phyloP scores from a whole-genome alignment of 2,797 vertebrate species.

The Macrochelys suwanniensis region DNA sequence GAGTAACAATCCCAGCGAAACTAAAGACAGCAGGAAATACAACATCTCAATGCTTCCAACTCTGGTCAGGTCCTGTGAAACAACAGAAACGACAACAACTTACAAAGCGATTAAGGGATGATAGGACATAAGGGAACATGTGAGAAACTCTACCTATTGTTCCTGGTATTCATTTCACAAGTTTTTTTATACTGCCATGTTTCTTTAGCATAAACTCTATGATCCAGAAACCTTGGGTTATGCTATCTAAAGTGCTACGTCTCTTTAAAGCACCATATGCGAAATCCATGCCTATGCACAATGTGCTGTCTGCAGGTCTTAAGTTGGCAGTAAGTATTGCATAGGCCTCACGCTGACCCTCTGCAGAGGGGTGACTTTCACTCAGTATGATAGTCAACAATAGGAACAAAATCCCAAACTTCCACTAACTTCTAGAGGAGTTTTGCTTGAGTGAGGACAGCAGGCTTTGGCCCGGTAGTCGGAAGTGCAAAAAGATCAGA shows the following conservation, averaged over 20 bases:
- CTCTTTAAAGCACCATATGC: neutral
- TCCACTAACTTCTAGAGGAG: neutral
- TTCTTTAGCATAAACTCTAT: neutral
- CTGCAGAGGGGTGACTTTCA: neutral
- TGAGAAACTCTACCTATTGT: neutral
- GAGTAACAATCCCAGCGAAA: conserved; percentile 84
- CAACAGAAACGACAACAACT: conserved; percentile 39
- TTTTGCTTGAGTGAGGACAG: neutral
- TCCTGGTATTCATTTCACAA: neutral
- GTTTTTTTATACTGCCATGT: neutral
- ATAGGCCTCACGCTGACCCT: neutral
- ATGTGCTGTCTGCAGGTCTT: neutral
- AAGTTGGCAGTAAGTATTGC: neutral
- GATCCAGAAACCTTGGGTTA: neutral
- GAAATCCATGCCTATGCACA: neutral
- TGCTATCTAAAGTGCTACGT: neutral
- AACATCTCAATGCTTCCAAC: conserved; percentile 80
- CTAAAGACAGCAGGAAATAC: conserved; percentile 83
- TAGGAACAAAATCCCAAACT: neutral
- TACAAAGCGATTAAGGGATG: neutral
- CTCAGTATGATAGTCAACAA: neutral
- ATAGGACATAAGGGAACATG: neutral
- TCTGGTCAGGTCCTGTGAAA: conserved; percentile 78
- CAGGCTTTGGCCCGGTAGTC: neutral
- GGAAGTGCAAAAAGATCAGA: neutral